Base-by-base conservation (phyloP, 2,113 vertebrate species). In the Perca fluviatilis region DNA sequence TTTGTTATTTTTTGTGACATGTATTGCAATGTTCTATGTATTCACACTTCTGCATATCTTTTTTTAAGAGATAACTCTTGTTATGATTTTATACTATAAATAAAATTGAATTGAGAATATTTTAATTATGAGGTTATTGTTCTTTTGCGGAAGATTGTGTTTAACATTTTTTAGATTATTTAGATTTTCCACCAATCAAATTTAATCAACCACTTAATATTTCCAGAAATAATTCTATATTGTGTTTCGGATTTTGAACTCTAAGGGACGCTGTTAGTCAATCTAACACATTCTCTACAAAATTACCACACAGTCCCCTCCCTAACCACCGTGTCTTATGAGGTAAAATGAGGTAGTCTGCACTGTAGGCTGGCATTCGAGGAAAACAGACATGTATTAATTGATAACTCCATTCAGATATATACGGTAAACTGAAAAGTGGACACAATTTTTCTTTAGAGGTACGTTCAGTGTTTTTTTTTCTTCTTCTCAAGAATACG, bases 211-310 rank as follows among this genome's bases (percentile, higher is more conserved):
- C 4, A 25, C 2, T 13, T 11, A 0, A 21, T 16, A 54, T 46
- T 14, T 49, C 12, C 13, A n/a, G n/a, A 18, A 11, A 13, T 47
- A 2, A 5, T 19, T 30, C 0, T 8, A 0, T n/a, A 0, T 10
- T 36, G 18, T 54, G 6, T 83, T 68, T 23, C 21, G n/a, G 18
- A 4, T 9, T 49, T 74, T 77, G 15, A 33, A 87, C 88, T 87
- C 77, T 88, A 78, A 92, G 89, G 13, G 86, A 90, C 89, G 91
- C 91, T 90, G 86, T 91, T 88, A 88, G 67, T 64, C 58, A 85
- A 82, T 65, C 13, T 5, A 82, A 60, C 27, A 33, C 8, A 13
- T 43, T 56, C 0, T 67, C 4, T 19, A 0, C 4, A 57, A 18
- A 13, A 6, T 40, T 57, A n/a, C 10, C 16, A 1, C 46, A 47